Evolutionary conservation across 2,113 vertebrate genomes (phyloP), one percentile per base, ranked within the genome.

Genomic region (Vulpes ferrilata): DNA sequence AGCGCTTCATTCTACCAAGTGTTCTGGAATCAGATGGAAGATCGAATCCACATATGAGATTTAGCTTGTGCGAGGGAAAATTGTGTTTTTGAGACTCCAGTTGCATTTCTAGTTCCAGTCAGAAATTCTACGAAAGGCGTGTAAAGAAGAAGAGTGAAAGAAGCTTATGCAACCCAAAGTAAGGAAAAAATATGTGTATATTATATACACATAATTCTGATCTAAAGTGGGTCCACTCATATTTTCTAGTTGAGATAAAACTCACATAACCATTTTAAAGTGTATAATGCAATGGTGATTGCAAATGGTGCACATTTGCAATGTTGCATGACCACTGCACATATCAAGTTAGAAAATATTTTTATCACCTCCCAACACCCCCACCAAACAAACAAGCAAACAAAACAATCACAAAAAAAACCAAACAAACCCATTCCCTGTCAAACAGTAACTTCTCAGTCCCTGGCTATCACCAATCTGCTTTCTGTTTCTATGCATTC

Each of bases 381-480:
- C 8, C 62, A 35, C 38, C 20, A 7, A 30, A 17, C 16, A 59
- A 83, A 13, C 12, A 7, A 67, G 43, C 69, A 35, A 23, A 71
- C 69, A 22, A 23, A 35, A 65, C 12, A 65, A 32, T 11, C 25
- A 32, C 64, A 67, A n/a, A n/a, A 7, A 27, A 32, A 23, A 23
- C 3, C 22, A 30, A 11, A 4, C 65, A 17, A 48, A 43, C 2
- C 3, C 2, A 65, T 5, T 60, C 27, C 11, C 0, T 51, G 2
- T 20, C 30, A 23, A 74, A 35, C 1, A 78, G 83, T 74, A 60
- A 25, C 64, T 53, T 43, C 11, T 55, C 8, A 5, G 22, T n/a
- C 3, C 6, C 15, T 11, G 32, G 17, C 11, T 57, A 22, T 17
- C 32, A 19, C 27, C 55, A 32, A 4, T 53, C 38, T 25, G 17